Evolutionary conservation across 2,888 invertebrate genomes (phyloP).

Genomic region (Melanotus villosus): DNA sequence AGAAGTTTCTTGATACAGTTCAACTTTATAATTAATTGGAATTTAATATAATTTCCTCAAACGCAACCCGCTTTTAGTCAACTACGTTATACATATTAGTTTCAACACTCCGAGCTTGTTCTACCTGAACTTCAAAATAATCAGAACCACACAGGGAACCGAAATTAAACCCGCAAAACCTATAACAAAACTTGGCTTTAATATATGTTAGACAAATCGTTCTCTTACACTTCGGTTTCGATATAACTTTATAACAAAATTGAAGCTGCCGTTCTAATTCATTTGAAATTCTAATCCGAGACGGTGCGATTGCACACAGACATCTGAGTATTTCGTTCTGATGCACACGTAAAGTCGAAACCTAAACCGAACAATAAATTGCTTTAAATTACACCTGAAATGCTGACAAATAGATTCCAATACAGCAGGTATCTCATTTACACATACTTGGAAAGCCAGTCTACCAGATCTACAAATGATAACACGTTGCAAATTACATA

Average conservation of each 20-base stretch:
- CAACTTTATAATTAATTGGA: slow-evolving; percentile 53
- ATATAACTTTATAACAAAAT: slow-evolving; percentile 19
- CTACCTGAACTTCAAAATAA: slow-evolving; percentile 6
- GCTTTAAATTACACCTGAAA: slow-evolving; percentile 16
- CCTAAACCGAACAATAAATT: too few relatives aligned
- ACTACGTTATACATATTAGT: slow-evolving; percentile 7
- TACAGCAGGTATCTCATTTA: neutral
- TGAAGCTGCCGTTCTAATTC: neutral
- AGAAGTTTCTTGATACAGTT: slow-evolving; percentile 57
- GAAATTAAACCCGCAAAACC: slow-evolving; percentile 22
- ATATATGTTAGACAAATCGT: neutral
- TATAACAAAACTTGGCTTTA: slow-evolving; percentile 4
- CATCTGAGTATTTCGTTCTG: slow-evolving; percentile 9
- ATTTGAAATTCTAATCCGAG: slow-evolving; percentile 20
- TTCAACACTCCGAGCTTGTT: neutral
- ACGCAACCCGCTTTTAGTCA: slow-evolving; percentile 1
- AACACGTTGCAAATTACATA: too few relatives aligned
- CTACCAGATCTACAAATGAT: too few relatives aligned
- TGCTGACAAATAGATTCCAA: neutral
- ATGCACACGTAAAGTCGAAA: slow-evolving; percentile 21
- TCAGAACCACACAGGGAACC: neutral
- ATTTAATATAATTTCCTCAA: slow-evolving; percentile 31
- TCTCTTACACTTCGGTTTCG: slow-evolving; percentile 6
- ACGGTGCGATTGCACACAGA: slow-evolving; percentile 15
- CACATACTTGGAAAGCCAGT: neutral